phyloP scores from a whole-genome alignment of 2,113 vertebrate species.

The Zosterops borbonicus region DNA sequence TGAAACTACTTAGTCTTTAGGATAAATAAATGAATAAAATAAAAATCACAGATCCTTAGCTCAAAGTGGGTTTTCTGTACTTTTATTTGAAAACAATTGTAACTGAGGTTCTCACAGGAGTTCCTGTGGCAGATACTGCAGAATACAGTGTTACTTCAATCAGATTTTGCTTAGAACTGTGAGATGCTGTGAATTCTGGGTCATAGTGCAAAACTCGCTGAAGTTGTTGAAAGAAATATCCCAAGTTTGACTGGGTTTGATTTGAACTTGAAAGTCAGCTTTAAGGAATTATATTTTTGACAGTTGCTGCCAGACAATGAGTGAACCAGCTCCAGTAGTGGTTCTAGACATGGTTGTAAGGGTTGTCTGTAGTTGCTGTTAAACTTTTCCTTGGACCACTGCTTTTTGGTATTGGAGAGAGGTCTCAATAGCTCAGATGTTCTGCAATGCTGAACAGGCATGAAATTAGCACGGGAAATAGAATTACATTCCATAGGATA shows the following conservation, averaged over 20 bases:
- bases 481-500: constrained; percentile 37
- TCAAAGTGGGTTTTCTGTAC: neutral
- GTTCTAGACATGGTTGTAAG: neutral
- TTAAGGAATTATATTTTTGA: neutral
- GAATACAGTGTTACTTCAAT: neutral
- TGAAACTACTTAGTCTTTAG: neutral
- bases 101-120: neutral
- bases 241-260: neutral
- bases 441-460: constrained; percentile 36
- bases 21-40: neutral
- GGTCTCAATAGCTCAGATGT: constrained; percentile 8
- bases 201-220: neutral
- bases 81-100: neutral
- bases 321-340: neutral
- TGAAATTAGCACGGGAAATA: constrained; percentile 54
- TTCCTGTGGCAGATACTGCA: neutral
- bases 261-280: neutral
- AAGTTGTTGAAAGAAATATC: neutral
- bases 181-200: neutral
- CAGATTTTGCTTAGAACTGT: neutral
- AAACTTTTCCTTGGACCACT: neutral
- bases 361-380: neutral
- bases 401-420: constrained; percentile 6
- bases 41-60: neutral
- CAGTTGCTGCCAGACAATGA: neutral